A percentile compares a stretch with the other conserved stretches of the same genome.
phyloP scores from a whole-genome alignment of 2,113 vertebrate species.

The Hemiprocne comata region DNA sequence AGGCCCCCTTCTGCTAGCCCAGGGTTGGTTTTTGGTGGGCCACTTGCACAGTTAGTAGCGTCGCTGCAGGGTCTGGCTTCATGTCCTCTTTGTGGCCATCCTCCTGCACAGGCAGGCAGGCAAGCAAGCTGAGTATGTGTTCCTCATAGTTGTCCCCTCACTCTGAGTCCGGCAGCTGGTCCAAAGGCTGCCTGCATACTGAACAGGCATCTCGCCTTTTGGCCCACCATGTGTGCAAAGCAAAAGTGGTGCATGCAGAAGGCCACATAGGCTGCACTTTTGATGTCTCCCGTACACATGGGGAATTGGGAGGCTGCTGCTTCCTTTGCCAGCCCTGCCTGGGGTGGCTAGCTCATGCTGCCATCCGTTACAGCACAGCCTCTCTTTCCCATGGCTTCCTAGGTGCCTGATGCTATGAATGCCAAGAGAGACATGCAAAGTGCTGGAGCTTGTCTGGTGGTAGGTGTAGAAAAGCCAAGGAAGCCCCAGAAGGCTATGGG shows the following conservation, averaged over 20 bases:
- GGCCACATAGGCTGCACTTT: neutral
- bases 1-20: neutral
- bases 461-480: no score
- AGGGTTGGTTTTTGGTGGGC: neutral
- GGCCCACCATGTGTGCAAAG: neutral
- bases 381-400: neutral
- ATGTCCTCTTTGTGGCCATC: neutral
- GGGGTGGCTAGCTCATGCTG: neutral
- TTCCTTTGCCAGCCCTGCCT: neutral
- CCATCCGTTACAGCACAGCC: neutral
- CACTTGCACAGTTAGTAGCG: neutral
- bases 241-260: neutral
- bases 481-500: neutral
- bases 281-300: neutral
- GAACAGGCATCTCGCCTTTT: neutral
- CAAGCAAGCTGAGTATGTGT: no score
- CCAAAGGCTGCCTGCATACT: neutral
- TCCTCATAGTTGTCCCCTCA: neutral
- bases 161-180: neutral
- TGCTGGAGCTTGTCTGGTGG: no score
- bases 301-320: neutral
- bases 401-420: neutral
- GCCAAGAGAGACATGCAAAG: no score
- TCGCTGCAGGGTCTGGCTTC: neutral
- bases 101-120: rapidly evolving